phyloP scores from a whole-genome alignment of 37 sponge, comb jelly and placozoan species.

The Cladorhizidae sp. region DNA sequence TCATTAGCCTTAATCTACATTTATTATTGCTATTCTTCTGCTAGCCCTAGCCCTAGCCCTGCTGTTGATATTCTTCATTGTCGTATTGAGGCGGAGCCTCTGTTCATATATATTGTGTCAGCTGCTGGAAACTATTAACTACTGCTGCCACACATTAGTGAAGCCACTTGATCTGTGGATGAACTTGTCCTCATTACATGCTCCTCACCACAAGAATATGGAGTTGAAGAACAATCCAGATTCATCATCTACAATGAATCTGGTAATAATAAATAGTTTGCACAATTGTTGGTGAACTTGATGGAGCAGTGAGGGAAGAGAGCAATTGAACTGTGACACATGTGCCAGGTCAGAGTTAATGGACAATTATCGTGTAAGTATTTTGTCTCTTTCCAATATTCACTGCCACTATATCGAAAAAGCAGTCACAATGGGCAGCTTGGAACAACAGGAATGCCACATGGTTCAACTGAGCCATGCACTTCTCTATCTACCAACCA shows the following conservation, averaged over 20 bases:
- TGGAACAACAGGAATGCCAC: constrained; percentile 27
- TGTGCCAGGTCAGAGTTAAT: too few species aligned
- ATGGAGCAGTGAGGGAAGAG: not conserved
- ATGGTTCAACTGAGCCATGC: constrained; percentile 60
- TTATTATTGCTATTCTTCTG: too few species aligned
- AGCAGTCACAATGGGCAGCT: not conserved
- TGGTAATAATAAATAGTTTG: too few species aligned
- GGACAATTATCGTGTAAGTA: not conserved
- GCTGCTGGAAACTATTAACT: constrained; percentile 24
- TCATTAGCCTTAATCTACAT: too few species aligned
- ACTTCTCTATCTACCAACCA: constrained; percentile 41
- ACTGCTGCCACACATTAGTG: not conserved
- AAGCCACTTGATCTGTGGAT: not conserved
- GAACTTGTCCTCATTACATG: constrained; percentile 2
- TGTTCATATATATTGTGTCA: too few species aligned
- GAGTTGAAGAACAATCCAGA: too few species aligned
- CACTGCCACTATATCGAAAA: constrained; percentile 20
- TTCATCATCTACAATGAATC: too few species aligned
- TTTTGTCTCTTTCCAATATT: too few species aligned
- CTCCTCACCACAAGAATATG: constrained; percentile 21
- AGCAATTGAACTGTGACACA: too few species aligned
- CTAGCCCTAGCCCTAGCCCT: too few species aligned
- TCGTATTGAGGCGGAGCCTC: too few species aligned
- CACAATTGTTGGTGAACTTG: not conserved
- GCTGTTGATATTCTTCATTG: too few species aligned